Percentiles rank a stretch among this genome's conserved stretches.
Conservation (phyloP, 2,797 vertebrate species). For the Scolopax rusticola region DNA sequence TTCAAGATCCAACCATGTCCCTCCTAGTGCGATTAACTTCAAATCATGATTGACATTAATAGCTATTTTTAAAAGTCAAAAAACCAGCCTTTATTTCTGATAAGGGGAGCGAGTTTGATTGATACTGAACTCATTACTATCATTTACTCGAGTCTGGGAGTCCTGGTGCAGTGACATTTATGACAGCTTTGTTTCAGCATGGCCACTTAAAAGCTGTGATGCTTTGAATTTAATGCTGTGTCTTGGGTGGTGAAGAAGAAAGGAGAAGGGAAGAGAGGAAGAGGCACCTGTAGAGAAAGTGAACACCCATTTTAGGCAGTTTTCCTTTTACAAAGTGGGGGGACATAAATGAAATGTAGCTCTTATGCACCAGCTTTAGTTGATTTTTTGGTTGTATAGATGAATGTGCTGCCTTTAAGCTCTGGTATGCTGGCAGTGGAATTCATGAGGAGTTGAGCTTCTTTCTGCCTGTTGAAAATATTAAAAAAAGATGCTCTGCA, state of each 20-base stretch:
- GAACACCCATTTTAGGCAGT: neutral
- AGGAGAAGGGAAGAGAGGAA: neutral
- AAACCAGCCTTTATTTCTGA: slow-evolving; percentile 15
- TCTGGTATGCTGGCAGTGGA: neutral
- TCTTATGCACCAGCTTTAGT: neutral
- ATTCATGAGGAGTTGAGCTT: neutral
- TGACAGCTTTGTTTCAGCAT: slow-evolving; percentile 21
- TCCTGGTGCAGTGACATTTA: neutral
- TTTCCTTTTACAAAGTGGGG: neutral
- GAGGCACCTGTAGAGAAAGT: neutral
- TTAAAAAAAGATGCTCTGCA: neutral
- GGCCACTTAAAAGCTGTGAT: neutral
- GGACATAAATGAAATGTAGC: neutral
- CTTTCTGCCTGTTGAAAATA: neutral
- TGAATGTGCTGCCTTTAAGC: neutral
- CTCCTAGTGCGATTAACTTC: neutral
- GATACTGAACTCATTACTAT: slow-evolving; percentile 25
- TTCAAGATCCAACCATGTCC: neutral
- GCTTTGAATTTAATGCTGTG: neutral
- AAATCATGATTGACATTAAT: slow-evolving; percentile 32
- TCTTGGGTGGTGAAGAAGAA: neutral
- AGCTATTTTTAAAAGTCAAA: slow-evolving; percentile 34
- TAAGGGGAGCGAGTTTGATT: neutral
- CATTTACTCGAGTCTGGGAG: neutral
- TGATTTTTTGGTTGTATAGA: neutral